phyloP scores from a whole-genome alignment of 2,797 vertebrate genomes.

The Pygocentrus nattereri region DNA sequence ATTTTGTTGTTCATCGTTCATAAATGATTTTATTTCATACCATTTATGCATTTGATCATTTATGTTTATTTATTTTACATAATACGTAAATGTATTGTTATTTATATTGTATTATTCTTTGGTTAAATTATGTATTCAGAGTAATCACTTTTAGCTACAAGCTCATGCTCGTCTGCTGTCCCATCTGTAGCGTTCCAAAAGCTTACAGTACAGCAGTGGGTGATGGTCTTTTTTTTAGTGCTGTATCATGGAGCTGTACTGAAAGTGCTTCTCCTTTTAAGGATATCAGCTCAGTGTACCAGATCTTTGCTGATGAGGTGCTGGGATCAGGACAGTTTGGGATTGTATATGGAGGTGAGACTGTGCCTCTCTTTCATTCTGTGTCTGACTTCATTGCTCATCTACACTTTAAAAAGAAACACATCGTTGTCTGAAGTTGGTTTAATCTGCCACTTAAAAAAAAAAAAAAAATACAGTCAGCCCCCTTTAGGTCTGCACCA shows the following conservation, averaged over 20 bases:
- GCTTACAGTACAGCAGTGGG: not conserved
- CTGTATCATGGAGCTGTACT: not conserved
- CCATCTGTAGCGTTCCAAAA: not conserved
- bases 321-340: slow-evolving; percentile 97
- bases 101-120: too few species aligned
- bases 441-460: not conserved
- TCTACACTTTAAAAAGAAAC: too few species aligned
- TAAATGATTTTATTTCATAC: too few species aligned
- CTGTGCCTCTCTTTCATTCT: not conserved
- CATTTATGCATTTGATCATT: too few species aligned
- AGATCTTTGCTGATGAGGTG: slow-evolving; percentile 98
- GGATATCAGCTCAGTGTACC: slow-evolving; percentile 97
- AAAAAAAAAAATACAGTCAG: too few species aligned
- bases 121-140: slow-evolving; percentile 2
- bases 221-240: not conserved
- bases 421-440: not conserved
- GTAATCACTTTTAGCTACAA: not conserved
- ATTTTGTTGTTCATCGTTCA: too few species aligned
- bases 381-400: not conserved
- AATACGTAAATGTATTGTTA: too few species aligned
- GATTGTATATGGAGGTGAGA: slow-evolving; percentile 95
- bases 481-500: too few species aligned
- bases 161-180: not conserved
- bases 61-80: too few species aligned
- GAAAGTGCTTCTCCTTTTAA: slow-evolving; percentile 61